Evolutionary conservation across 2,888 invertebrate species (phyloP), one percentile per base, ranked within the genome.

Genomic region (Brachyptera risi): DNA sequence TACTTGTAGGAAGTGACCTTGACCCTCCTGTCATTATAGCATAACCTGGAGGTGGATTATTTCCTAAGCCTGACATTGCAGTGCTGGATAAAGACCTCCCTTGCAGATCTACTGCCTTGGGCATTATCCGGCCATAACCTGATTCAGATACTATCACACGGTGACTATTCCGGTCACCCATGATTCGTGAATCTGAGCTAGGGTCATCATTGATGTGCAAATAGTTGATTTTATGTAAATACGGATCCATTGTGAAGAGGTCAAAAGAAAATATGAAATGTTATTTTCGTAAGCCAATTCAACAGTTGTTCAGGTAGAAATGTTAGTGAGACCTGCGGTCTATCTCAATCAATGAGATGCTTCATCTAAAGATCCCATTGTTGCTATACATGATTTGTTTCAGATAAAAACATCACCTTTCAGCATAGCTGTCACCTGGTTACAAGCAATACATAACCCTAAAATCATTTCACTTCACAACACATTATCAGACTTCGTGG

Each of bases 71-170:
- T 3, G 63, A 58, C 13, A 66, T 63, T 19, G 65, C 63, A 40
- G 62, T 65, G 35, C 64, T 66, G n/a, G 67, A 64, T 56, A 65
- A 37, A 9, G 65, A 65, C 40, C 66, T 62, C 15, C 63, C 65
- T 54, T 63, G 66, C 15, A 56, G 42, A 40, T 67, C 67, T 38
- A 74, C 73, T 15, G 72, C 64, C 70, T 75, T 77, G 15, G 70
- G 70, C 62, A 71, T 67, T 54, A 76, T 74, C 26, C 75, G 71
- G 17, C 75, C 75, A 66, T 77, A 76, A 61, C 74, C 71, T 2
- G 73, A 68, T 65, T 74, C 73, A 49, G 65, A 60, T 15, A 50
- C 60, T 19, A 64, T 58, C 17, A 62, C 58, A 27, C 64, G 57
- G 47, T 62, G 60, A 11, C 26, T 40, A 21, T 31, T 56, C 37